phyloP scores from a whole-genome alignment of 2,113 vertebrate genomes.

The Campylomormyrus numenius region DNA sequence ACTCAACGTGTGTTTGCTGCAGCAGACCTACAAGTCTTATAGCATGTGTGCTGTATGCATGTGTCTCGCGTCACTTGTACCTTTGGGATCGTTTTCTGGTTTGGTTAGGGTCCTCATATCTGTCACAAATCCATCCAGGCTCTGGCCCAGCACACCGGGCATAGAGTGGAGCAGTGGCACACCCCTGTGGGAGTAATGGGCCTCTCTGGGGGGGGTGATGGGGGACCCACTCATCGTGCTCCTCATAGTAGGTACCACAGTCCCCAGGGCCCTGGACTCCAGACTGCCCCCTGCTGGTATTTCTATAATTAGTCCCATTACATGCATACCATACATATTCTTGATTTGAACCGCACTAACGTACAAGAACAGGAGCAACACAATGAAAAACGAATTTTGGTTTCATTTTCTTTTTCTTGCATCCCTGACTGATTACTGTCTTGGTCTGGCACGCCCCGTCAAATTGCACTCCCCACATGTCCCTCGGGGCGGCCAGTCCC shows the following conservation, averaged over 20 bases:
- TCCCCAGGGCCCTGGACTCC: background rate
- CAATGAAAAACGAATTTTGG: background rate
- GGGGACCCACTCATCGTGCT: background rate
- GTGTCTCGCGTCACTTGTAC: background rate
- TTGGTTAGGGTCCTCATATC: background rate
- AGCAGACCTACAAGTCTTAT: background rate
- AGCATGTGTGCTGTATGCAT: background rate
- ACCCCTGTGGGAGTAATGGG: background rate
- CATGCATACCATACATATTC: background rate
- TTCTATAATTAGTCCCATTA: background rate
- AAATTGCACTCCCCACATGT: background rate
- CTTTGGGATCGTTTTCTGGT: background rate
- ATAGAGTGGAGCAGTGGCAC: background rate
- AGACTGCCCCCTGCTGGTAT: background rate
- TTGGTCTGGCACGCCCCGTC: background rate
- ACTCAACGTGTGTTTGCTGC: background rate
- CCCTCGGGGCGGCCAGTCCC: background rate
- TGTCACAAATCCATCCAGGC: background rate
- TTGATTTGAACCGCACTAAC: background rate
- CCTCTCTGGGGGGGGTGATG: background rate
- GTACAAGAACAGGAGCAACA: background rate
- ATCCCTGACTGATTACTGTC: background rate
- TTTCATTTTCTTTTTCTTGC: background rate
- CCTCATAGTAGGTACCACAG: conserved; percentile 9
- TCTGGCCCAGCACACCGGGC: background rate